Evolutionary conservation across 1,140 invertebrate species (phyloP).

Genomic region (Psilanteris sp.): DNA sequence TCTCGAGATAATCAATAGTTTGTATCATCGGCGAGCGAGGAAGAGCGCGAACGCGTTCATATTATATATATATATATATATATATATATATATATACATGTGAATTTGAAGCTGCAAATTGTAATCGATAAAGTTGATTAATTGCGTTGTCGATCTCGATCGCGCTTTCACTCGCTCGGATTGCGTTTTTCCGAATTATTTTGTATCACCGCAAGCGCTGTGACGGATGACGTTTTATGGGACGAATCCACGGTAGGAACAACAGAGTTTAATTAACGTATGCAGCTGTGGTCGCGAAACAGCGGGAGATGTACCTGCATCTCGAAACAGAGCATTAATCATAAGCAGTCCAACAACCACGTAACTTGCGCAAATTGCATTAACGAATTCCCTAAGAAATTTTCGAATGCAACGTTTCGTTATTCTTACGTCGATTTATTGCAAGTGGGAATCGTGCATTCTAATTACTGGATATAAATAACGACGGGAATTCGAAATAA

Average conservation of each 20-base stretch:
- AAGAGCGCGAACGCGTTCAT: too few relatives aligned
- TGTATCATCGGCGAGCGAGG: not conserved
- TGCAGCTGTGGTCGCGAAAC: slow-evolving; percentile 51
- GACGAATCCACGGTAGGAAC: slow-evolving; percentile 41
- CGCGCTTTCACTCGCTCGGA: too few relatives aligned
- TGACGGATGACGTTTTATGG: slow-evolving; percentile 47
- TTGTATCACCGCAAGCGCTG: slow-evolving; percentile 9
- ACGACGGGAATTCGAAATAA: too few relatives aligned
- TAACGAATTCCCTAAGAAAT: slow-evolving; percentile 40
- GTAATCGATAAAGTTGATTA: too few relatives aligned
- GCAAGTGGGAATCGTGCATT: too few relatives aligned
- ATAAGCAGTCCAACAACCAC: slow-evolving; percentile 46
- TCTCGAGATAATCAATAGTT: not conserved
- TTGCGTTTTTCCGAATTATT: slow-evolving; percentile 9
- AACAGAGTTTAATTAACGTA: slow-evolving; percentile 63
- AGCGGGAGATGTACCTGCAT: slow-evolving; percentile 42
- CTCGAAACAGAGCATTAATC: slow-evolving; percentile 58
- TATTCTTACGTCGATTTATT: too few relatives aligned
- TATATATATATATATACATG: too few relatives aligned
- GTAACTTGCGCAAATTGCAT: slow-evolving; percentile 45
- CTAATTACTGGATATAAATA: too few relatives aligned
- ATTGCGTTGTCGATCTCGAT: too few relatives aligned
- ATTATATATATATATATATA: not conserved
- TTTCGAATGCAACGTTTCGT: too few relatives aligned
- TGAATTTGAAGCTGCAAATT: too few relatives aligned